A percentile compares a stretch with the other conserved stretches of the same genome.
Evolutionary conservation across 2,888 invertebrate genomes (phyloP).

Genomic region (Aphidius colemani): DNA sequence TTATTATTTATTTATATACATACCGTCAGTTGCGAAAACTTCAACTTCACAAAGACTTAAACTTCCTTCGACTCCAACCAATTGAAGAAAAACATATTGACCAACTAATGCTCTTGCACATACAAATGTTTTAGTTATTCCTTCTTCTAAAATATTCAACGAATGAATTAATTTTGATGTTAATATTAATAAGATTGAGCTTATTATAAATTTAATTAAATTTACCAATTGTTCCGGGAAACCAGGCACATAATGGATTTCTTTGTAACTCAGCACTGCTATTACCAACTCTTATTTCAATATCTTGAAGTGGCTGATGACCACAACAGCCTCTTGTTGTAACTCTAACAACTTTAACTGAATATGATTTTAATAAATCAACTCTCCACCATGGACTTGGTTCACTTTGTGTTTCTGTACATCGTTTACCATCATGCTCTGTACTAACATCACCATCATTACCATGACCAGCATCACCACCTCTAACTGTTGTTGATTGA

Average conservation of each 20-base stretch:
- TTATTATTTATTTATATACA: conserved; percentile 39
- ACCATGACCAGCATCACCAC: conserved; percentile 80
- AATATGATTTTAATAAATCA: conserved; percentile 81
- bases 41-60: conserved; percentile 90
- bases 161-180: conserved; percentile 3
- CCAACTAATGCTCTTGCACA: conserved; percentile 85
- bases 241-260: conserved; percentile 92
- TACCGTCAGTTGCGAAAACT: conserved; percentile 88
- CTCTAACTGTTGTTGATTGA: conserved; percentile 86
- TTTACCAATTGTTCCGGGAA: conserved; percentile 85
- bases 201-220: conserved; percentile 29
- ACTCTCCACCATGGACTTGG: conserved; percentile 94
- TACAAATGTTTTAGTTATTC: conserved; percentile 86
- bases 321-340: conserved; percentile 84
- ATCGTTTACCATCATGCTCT: conserved; percentile 84
- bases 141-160: conserved; percentile 70
- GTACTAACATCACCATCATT: conserved; percentile 86
- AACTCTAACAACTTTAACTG: conserved; percentile 83
- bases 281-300: conserved; percentile 90
- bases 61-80: conserved; percentile 89
- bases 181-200: not conserved
- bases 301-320: conserved; percentile 84
- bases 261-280: conserved; percentile 84
- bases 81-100: conserved; percentile 85
- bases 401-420: conserved; percentile 88